Evolutionary conservation across 1,140 invertebrate genomes (phyloP), one percentile per base, ranked within the genome.

Genomic region (Orius laevigatus): DNA sequence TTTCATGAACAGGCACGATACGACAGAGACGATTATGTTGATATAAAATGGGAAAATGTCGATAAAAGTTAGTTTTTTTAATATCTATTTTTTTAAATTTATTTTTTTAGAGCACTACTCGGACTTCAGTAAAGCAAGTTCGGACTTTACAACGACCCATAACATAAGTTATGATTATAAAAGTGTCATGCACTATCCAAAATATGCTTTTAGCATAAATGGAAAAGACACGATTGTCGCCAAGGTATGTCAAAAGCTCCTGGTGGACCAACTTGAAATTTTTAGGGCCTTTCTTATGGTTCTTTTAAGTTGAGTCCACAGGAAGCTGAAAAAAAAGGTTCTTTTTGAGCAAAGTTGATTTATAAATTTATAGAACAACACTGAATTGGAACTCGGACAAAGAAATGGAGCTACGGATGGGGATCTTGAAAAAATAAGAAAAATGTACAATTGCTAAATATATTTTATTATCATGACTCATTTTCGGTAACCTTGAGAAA

Each of bases 121-220:
- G 55, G 81, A 84, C 57, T 84, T 84, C 57, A 70, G 71, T 16
- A 83, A 81, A 58, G 80, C 80, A 52, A 43, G 51, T 1, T 39
- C 51, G 3, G 46, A 20, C 18, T 33, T 42, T 11, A 52, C 50
- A 35, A 52, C 57, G n/a, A 49, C 55, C 11, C 59, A 43, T 47
- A 54, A 53, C 16, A 49, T 60, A n/a, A 50, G 54, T 5, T 84
- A 84, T 55, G 83, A 88, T 62, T 86, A 79, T 57, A 72, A 73
- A 44, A 86, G 82, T 53, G 76, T 89, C 1, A 87, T 88, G 83
- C 85, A 89, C 60, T 88, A 89, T 57, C 82, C 79, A 0, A 67
- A 71, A 19, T 74, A 70, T 40, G 81, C 82, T 4, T 89, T 88
- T 63, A 79, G 78, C 9, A 72, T 62, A 40, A 86, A 86, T 59